phyloP scores from a whole-genome alignment of 2,113 vertebrate genomes.

The Laticauda colubrina region DNA sequence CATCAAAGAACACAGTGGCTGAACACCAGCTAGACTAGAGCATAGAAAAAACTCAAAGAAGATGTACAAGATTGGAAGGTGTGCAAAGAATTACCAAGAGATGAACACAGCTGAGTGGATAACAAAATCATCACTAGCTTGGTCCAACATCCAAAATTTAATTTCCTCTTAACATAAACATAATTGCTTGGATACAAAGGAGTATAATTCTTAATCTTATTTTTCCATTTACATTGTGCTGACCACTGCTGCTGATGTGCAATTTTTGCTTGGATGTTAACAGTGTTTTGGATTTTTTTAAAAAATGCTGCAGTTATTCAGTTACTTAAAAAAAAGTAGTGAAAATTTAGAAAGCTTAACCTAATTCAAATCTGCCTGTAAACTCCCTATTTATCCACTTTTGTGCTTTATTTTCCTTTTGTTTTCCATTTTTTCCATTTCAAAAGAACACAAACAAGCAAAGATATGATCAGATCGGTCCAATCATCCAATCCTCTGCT shows the following conservation, averaged over 20 bases:
- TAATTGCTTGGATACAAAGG: not conserved
- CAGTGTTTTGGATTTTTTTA: not conserved
- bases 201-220: not conserved
- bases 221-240: not conserved
- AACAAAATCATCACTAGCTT: not conserved
- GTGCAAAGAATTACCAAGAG: not conserved
- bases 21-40: too few species aligned
- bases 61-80: not conserved
- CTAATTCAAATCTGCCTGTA: not conserved
- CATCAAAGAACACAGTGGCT: too few species aligned
- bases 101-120: not conserved
- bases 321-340: not conserved
- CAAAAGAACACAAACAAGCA: not conserved
- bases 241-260: not conserved
- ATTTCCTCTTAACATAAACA: not conserved
- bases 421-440: not conserved
- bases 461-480: not conserved
- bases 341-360: not conserved
- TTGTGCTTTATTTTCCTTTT: not conserved
- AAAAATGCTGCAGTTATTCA: not conserved
- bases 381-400: not conserved
- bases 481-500: slow-evolving; percentile 45
- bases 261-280: not conserved
- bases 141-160: not conserved
- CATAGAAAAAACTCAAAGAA: not conserved